phyloP scores from a whole-genome alignment of 1,140 invertebrate species.

The Cherax quadricarinatus region DNA sequence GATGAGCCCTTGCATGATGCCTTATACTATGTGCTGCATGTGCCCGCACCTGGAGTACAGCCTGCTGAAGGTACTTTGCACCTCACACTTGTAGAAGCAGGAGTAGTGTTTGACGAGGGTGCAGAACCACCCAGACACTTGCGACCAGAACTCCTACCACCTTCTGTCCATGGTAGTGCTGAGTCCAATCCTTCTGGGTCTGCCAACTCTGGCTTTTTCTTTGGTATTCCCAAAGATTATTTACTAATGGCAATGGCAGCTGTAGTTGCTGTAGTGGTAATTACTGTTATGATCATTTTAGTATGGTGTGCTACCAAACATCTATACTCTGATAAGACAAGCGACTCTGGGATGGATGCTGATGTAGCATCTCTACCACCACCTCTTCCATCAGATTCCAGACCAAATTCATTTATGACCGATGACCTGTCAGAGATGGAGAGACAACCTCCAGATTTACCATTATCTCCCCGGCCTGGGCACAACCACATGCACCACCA shows the following conservation, averaged over 20 bases:
- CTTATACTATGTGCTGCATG: slow-evolving; percentile 82
- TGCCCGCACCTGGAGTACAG: slow-evolving; percentile 86
- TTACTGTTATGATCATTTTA: slow-evolving; percentile 83
- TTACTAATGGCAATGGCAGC: slow-evolving; percentile 83
- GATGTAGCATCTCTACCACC: slow-evolving; percentile 74
- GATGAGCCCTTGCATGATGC: slow-evolving; percentile 79
- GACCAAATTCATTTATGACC: slow-evolving; percentile 76
- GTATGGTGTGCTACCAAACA: slow-evolving; percentile 81
- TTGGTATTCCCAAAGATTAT: slow-evolving; percentile 83
- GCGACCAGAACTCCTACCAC: slow-evolving; percentile 78
- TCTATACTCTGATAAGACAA: slow-evolving; percentile 70
- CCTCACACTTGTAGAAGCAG: slow-evolving; percentile 76
- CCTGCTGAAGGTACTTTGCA: slow-evolving; percentile 86
- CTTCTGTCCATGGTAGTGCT: slow-evolving; percentile 75
- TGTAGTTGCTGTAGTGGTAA: slow-evolving; percentile 83
- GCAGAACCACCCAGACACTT: slow-evolving; percentile 49
- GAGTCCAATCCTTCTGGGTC: slow-evolving; percentile 75
- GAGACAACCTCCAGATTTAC: slow-evolving; percentile 76
- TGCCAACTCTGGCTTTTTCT: slow-evolving; percentile 76
- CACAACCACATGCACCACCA: slow-evolving; percentile 74
- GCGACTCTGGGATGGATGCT: slow-evolving; percentile 55
- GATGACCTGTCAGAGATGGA: slow-evolving; percentile 76
- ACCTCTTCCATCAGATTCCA: slow-evolving; percentile 72
- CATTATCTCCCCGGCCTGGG: slow-evolving; percentile 69
- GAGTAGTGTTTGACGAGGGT: slow-evolving; percentile 41